Percentiles rank a stretch among this genome's conserved stretches.
Conservation (phyloP, 1,140 invertebrate genomes). For the Aphaenogaster floridana region DNA sequence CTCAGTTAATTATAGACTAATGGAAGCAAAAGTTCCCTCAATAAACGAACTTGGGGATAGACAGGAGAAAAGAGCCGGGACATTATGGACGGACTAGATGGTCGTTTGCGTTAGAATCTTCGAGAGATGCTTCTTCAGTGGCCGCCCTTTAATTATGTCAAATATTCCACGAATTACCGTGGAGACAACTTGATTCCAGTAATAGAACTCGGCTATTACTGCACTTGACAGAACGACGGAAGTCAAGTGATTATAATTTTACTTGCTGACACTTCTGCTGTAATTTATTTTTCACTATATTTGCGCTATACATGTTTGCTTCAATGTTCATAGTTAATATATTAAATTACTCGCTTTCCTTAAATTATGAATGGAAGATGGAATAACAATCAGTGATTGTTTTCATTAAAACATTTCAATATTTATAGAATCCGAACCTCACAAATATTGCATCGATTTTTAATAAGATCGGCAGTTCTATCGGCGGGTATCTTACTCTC, state of each 20-base stretch:
- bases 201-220: conserved; percentile 17
- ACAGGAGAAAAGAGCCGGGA: conserved; percentile 8
- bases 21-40: conserved; percentile 60
- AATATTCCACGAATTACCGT: conserved; percentile 41
- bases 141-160: conserved; percentile 31
- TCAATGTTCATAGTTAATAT: not conserved
- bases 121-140: conserved; percentile 14
- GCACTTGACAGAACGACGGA: not conserved
- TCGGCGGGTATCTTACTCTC: not conserved
- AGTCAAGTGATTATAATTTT: not conserved
- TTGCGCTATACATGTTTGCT: not conserved
- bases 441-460: not conserved
- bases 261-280: not conserved
- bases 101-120: conserved; percentile 31
- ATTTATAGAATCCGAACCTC: not conserved
- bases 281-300: not conserved
- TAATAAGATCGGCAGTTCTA: not conserved
- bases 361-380: not conserved
- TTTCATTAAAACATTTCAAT: not conserved
- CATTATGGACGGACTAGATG: conserved; percentile 29
- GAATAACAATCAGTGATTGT: not conserved
- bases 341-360: not conserved
- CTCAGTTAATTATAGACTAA: conserved; percentile 45
- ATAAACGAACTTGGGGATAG: conserved; percentile 43
- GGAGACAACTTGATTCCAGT: not conserved